A percentile compares a stretch with the other conserved stretches of the same genome.
These are phyloP conservation scores for Uria lomvia DNA, from an alignment of 2,113 vertebrate genomes.

Conservation along the genomic window DNA sequence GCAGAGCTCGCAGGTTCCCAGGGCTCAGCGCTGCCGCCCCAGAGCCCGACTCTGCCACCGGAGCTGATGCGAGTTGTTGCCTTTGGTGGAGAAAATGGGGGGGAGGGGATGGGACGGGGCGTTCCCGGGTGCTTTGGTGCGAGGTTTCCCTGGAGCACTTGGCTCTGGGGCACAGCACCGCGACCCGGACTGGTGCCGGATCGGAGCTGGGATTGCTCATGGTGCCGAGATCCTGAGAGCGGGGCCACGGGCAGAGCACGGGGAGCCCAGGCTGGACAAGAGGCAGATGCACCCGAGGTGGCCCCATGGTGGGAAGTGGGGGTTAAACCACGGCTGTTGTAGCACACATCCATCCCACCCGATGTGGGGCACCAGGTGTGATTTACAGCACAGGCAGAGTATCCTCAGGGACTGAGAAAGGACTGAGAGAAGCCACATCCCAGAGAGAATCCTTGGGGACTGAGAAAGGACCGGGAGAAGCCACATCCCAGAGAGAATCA, in stretches of 20 bases:
- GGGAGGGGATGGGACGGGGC: background rate
- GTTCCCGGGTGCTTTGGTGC: background rate
- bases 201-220: background rate
- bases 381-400: no score
- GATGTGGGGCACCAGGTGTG: background rate
- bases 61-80: no score
- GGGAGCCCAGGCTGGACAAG: background rate
- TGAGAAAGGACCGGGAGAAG: no score
- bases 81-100: background rate
- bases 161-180: background rate
- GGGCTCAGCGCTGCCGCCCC: background rate
- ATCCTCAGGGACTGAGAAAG: background rate
- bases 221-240: background rate
- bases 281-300: background rate
- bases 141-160: background rate
- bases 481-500: no score
- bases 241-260: background rate
- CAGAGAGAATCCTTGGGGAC: background rate
- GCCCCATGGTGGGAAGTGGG: background rate
- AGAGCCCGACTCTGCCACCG: background rate
- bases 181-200: fast-evolving
- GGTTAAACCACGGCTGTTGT: background rate
- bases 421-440: no score
- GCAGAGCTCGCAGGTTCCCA: background rate
- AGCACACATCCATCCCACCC: background rate